Percentiles rank a stretch among this genome's conserved stretches.
phyloP scores from a whole-genome alignment of 2,113 vertebrate species.

The Aythya baeri region DNA sequence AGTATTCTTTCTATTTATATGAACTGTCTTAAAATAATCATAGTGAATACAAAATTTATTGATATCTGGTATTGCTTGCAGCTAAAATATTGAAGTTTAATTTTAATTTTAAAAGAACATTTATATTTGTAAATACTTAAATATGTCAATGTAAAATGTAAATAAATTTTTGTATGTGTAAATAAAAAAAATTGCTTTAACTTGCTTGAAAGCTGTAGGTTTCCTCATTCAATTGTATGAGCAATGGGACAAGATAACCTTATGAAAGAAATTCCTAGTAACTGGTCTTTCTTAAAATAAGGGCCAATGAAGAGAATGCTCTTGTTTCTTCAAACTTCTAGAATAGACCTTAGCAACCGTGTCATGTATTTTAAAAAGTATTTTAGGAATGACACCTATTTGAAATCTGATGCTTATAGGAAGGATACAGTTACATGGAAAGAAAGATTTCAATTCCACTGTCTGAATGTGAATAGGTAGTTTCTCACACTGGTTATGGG shows the following conservation, averaged over 20 bases:
- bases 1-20: background rate
- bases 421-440: background rate
- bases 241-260: background rate
- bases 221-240: background rate
- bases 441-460: background rate
- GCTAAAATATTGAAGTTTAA: background rate
- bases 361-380: background rate
- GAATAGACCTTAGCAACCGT: background rate
- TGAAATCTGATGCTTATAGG: background rate
- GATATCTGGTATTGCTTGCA: background rate
- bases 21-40: background rate
- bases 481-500: background rate
- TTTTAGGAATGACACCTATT: background rate
- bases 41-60: background rate
- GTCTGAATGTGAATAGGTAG: background rate
- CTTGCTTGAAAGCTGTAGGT: background rate
- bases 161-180: no score
- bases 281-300: background rate
- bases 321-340: background rate
- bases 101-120: background rate
- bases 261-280: background rate
- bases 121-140: background rate
- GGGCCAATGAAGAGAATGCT: fast-evolving
- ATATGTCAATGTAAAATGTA: no score
- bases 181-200: background rate